Percentiles rank a stretch among this genome's conserved stretches.
These are phyloP conservation scores for Phocoena sinus DNA, from an alignment of 2,113 vertebrate species.

Conservation along the genomic window DNA sequence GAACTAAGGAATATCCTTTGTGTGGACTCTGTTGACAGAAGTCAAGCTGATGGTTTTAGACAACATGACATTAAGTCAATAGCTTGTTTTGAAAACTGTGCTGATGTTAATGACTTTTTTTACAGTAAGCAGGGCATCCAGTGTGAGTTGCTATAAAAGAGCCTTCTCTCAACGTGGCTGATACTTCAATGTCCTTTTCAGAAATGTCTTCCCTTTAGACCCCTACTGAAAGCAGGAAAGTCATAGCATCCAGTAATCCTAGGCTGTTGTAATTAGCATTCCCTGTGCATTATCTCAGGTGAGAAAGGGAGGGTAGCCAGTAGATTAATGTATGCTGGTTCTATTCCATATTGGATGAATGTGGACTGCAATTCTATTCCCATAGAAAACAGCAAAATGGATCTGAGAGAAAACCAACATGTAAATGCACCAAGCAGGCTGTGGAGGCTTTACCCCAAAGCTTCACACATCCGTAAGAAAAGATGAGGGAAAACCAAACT, in stretches of 20 bases:
- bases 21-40: constrained; percentile 62
- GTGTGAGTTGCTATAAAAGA: not conserved
- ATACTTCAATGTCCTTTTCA: not conserved
- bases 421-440: not conserved
- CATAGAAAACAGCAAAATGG: not conserved
- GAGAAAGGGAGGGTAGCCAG: not conserved
- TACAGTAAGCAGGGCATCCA: not conserved
- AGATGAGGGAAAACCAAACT: not conserved
- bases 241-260: not conserved
- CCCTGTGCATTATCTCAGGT: accelerated
- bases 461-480: not conserved
- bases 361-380: not conserved
- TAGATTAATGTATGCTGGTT: not conserved
- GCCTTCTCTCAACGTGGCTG: not conserved
- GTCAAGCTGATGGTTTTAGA: constrained; percentile 59
- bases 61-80: constrained; percentile 34
- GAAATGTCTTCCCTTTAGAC: not conserved
- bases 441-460: not conserved
- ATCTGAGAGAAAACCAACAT: not conserved
- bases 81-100: constrained; percentile 49
- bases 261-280: not conserved
- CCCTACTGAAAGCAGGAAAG: not conserved
- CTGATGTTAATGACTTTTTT: constrained; percentile 3
- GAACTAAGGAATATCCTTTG: constrained; percentile 74
- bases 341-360: not conserved